Evolutionary conservation across 2,888 invertebrate genomes (phyloP).

Genomic region (Synanthedon tipuliformis): DNA sequence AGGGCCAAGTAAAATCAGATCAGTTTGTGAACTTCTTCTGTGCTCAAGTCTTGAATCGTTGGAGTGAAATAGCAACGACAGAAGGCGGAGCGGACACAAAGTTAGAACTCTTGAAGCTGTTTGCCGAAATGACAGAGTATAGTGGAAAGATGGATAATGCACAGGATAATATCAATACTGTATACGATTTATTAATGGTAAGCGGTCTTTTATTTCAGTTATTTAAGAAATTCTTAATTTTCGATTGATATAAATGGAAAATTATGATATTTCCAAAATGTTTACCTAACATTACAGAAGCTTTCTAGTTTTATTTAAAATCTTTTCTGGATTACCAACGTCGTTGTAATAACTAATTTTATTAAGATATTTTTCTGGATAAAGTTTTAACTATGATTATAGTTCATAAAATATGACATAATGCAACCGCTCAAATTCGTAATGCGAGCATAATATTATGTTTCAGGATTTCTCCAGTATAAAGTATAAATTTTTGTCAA

Average conservation of each 20-base stretch:
- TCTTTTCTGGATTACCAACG: too few species aligned
- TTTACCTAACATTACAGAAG: too few species aligned
- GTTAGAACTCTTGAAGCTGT: slow-evolving; percentile 84
- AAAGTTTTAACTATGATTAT: too few species aligned
- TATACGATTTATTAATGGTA: slow-evolving; percentile 85
- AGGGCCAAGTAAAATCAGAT: slow-evolving; percentile 88
- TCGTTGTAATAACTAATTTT: too few species aligned
- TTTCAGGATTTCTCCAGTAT: background rate
- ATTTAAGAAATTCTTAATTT: too few species aligned
- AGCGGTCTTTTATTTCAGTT: slow-evolving; percentile 28
- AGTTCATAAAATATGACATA: too few species aligned
- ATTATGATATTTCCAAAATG: too few species aligned
- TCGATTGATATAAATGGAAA: too few species aligned
- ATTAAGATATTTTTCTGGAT: too few species aligned
- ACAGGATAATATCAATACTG: slow-evolving; percentile 77
- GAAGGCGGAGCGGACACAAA: slow-evolving; percentile 74
- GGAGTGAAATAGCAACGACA: slow-evolving; percentile 73
- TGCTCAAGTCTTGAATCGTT: slow-evolving; percentile 82
- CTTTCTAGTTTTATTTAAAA: too few species aligned
- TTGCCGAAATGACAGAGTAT: slow-evolving; percentile 86
- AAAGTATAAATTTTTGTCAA: slow-evolving; percentile 8
- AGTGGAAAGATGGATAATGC: slow-evolving; percentile 82
- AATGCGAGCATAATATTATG: background rate
- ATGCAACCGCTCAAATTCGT: too few species aligned
- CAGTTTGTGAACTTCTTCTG: slow-evolving; percentile 88